phyloP scores from a whole-genome alignment of 2,113 vertebrate genomes.

The Lucifuga dentata region DNA sequence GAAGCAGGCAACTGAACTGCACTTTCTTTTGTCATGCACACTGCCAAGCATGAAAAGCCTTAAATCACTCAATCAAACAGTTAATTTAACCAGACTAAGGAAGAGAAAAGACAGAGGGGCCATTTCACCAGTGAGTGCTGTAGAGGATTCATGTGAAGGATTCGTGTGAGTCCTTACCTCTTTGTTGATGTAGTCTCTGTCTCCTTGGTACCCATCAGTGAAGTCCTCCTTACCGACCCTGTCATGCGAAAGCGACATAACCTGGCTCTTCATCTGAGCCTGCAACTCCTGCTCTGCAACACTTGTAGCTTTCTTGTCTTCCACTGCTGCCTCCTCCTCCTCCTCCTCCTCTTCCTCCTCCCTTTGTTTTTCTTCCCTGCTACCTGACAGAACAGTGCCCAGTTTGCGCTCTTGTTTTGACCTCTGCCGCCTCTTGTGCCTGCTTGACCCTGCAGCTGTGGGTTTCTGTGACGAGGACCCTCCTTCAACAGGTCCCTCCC shows the following conservation, averaged over 20 bases:
- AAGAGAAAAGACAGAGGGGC: conserved; percentile 11
- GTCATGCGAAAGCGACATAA: conserved; percentile 62
- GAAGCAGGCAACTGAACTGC: conserved; percentile 1
- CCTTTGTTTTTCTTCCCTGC: conserved; percentile 66
- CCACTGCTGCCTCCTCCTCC: conserved; percentile 46
- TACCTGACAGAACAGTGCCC: conserved; percentile 48
- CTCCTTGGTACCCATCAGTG: conserved; percentile 60
- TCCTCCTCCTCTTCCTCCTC: conserved; percentile 60
- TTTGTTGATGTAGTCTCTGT: conserved; percentile 52
- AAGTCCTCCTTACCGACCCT: conserved; percentile 59
- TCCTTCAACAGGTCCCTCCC: conserved; percentile 70
- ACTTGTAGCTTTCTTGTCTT: conserved; percentile 68
- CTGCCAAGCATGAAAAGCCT: conserved; percentile 27
- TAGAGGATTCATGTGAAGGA: too few relatives aligned
- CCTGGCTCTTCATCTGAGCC: conserved; percentile 72
- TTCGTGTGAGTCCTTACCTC: conserved; percentile 61
- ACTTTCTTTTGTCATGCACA: conserved; percentile 8
- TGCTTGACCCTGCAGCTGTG: conserved; percentile 59
- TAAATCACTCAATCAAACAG: conserved; percentile 27
- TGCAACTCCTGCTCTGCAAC: conserved; percentile 72
- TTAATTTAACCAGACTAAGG: conserved; percentile 30
- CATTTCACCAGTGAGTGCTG: conserved; percentile 10
- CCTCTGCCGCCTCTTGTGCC: conserved; percentile 86
- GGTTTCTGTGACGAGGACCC: conserved; percentile 45
- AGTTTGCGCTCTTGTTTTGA: conserved; percentile 77